Evolutionary conservation across 1,140 invertebrate genomes (phyloP).

Genomic region (Chymomyza costata): DNA sequence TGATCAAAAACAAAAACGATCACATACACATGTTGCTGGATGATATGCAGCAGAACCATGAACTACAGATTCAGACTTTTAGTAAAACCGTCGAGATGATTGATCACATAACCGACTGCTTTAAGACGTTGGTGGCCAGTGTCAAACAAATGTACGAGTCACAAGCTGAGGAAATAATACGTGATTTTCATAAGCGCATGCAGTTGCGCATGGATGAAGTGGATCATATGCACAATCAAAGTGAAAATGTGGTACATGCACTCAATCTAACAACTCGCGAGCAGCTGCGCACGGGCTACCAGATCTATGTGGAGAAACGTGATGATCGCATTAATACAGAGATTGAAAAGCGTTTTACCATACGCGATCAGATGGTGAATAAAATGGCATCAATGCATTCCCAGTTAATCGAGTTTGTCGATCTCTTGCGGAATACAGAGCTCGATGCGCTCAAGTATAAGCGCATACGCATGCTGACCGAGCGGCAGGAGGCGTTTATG

Average conservation of each 20-base stretch:
- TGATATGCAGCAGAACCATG: constrained; percentile 53
- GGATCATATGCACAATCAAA: constrained; percentile 43
- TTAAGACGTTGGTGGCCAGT: constrained; percentile 40
- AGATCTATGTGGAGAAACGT: constrained; percentile 56
- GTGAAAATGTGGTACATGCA: constrained; percentile 63
- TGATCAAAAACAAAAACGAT: constrained; percentile 48
- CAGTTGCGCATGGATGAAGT: constrained; percentile 44
- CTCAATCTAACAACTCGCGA: constrained; percentile 49
- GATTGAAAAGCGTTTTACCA: constrained; percentile 50
- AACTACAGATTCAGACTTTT: constrained; percentile 36
- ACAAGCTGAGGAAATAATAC: constrained; percentile 53
- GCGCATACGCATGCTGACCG: constrained; percentile 46
- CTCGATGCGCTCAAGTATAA: constrained; percentile 62
- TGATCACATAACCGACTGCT: constrained; percentile 59
- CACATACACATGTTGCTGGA: constrained; percentile 49
- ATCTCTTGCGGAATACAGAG: constrained; percentile 45
- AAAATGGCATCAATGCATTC: constrained; percentile 49
- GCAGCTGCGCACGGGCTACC: constrained; percentile 44
- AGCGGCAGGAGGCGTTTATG: constrained; percentile 53
- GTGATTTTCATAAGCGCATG: constrained; percentile 58
- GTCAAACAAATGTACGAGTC: constrained; percentile 40
- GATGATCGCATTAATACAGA: constrained; percentile 56
- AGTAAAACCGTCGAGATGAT: constrained; percentile 44
- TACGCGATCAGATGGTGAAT: constrained; percentile 49
- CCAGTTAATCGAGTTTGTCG: constrained; percentile 52